Evolutionary conservation across 1,140 invertebrate genomes (phyloP), one percentile per base, ranked within the genome.

Genomic region (Drosophila sulfurigaster): DNA sequence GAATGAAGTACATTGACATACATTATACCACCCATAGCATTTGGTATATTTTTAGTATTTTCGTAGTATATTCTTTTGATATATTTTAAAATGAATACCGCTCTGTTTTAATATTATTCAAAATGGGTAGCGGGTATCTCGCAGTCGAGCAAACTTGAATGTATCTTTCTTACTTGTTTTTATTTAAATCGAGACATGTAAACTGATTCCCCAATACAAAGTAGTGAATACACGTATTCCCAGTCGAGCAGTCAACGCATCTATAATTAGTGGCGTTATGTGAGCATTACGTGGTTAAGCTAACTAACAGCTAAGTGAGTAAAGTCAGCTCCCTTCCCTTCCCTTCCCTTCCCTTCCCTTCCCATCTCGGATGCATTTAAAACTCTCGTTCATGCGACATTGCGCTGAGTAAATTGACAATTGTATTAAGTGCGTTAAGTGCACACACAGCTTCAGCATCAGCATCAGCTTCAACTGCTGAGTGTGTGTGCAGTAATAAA

Each of bases 401-500:
- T 70, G 54, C 54, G 38, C 35, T 62, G 16, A 78, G 81, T 79
- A 85, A 83, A 83, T 85, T 80, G 81, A 83, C 81, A 83, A 83
- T 83, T 82, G 74, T 75, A 83, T 83, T 85, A 83, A 83, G 78
- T 79, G 74, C 74, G 77, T 77, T 83, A 83, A 83, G 81, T 83
- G 81, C 77, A 38, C 35, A 38, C 41, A 7, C 49, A 57, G 51
- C 67, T 43, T 48, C 75, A 71, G 35, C 20, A 0, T 16, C 16
- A 16, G 16, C 16, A 1, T 25, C 20, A 25, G 20, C 20, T 25
- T 25, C 20, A 25, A 0, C 3, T 25, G 20, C 20, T 25, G 20
- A 25, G 20, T 51, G 48, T 52, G 48, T 7, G 43, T 51, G 46
- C 13, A 20, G 20, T 28, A 51, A 60, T 59, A 41, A 68, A 49